phyloP scores from a whole-genome alignment of 1,140 invertebrate genomes.

The Rhopalosiphum maidis region DNA sequence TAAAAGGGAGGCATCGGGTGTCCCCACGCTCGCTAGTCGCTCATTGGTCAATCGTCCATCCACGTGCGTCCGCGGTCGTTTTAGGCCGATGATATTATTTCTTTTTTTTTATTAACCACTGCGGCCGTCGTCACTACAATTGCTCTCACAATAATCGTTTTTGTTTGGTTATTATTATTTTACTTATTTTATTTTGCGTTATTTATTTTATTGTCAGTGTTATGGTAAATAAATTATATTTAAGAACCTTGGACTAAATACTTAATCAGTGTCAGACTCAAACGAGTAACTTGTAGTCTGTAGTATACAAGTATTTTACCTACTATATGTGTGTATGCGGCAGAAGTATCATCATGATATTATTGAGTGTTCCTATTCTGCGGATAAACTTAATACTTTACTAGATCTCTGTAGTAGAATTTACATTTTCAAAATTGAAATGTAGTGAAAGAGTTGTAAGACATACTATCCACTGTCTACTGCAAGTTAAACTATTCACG shows the following conservation, averaged over 20 bases:
- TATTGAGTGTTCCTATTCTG: background rate
- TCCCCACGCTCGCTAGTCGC: constrained; percentile 15
- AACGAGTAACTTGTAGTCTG: background rate
- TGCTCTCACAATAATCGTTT: constrained; percentile 24
- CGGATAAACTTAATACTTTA: background rate
- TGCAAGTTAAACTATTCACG: background rate
- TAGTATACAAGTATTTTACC: background rate
- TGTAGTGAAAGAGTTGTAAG: background rate
- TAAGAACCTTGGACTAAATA: constrained; percentile 47
- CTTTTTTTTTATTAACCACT: background rate
- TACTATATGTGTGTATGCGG: background rate
- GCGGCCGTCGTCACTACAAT: background rate
- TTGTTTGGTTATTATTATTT: constrained; percentile 41
- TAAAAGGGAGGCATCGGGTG: background rate
- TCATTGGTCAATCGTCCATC: constrained; percentile 39
- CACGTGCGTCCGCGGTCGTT: constrained; percentile 45
- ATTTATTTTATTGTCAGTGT: background rate
- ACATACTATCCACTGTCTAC: background rate
- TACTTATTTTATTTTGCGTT: background rate
- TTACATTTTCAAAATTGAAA: background rate
- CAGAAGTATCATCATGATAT: background rate
- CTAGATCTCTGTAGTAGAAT: background rate
- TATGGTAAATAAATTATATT: background rate
- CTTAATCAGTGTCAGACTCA: background rate
- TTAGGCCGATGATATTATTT: constrained; percentile 9